Evolutionary conservation across 1,140 invertebrate genomes (phyloP).

Genomic region (Aphaenogaster ashmeadi): DNA sequence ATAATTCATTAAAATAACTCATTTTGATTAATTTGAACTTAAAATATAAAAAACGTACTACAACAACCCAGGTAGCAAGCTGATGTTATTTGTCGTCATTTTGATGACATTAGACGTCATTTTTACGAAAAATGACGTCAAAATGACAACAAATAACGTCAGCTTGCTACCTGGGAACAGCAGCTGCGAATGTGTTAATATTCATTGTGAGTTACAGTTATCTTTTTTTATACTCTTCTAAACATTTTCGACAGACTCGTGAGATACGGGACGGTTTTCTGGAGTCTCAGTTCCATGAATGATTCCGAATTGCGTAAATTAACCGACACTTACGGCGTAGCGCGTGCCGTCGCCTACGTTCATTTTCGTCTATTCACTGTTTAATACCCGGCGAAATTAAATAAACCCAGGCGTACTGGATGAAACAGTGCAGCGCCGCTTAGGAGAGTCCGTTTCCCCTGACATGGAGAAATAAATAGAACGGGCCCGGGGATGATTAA

Average conservation of each 20-base stretch:
- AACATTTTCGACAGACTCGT: not conserved
- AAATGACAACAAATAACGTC: too few relatives aligned
- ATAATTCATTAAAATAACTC: too few relatives aligned
- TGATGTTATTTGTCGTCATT: too few relatives aligned
- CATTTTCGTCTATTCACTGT: constrained; percentile 66
- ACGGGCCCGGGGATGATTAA: not conserved
- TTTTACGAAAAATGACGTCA: too few relatives aligned
- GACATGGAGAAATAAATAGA: constrained; percentile 58
- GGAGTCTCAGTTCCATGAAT: not conserved
- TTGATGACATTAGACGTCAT: too few relatives aligned
- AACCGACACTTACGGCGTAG: constrained; percentile 43
- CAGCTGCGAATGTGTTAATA: not conserved
- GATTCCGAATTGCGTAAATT: constrained; percentile 56
- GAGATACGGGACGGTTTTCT: not conserved
- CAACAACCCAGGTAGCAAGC: too few relatives aligned
- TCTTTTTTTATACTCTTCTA: not conserved
- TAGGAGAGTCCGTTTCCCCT: constrained; percentile 35
- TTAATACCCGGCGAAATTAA: constrained; percentile 66
- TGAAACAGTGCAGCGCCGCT: constrained; percentile 47
- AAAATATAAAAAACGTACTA: too few relatives aligned
- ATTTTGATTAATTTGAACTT: too few relatives aligned
- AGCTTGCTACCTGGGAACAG: too few relatives aligned
- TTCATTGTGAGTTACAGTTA: not conserved
- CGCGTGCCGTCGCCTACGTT: constrained; percentile 59
- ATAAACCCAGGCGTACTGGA: constrained; percentile 62